phyloP scores from a whole-genome alignment of 2,797 vertebrate species.

The Tokudaia tokunoshimensis region DNA sequence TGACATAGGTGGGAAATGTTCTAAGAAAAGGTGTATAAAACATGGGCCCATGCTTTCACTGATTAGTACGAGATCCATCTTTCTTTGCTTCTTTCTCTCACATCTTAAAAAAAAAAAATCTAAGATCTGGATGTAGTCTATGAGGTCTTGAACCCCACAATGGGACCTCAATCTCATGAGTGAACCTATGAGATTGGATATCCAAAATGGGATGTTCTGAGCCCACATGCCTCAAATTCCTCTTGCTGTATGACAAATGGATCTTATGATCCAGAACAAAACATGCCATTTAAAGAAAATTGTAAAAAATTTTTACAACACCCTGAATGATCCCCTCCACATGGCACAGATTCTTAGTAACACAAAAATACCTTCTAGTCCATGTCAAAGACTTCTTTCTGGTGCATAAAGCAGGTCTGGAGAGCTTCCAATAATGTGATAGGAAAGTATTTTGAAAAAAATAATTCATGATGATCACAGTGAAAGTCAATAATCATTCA shows the following conservation, averaged over 20 bases:
- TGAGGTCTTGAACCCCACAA: background rate
- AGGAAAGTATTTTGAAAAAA: constrained; percentile 8
- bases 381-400: background rate
- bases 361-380: background rate
- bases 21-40: background rate
- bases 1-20: background rate
- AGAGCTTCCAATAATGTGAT: background rate
- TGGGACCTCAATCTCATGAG: background rate
- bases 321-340: background rate
- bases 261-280: background rate
- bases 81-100: background rate
- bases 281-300: background rate
- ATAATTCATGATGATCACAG: background rate
- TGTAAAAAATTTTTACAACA: background rate
- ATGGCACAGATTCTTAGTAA: background rate
- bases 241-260: background rate
- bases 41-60: background rate
- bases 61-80: background rate
- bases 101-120: background rate
- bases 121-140: background rate
- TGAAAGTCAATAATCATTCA: background rate
- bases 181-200: background rate
- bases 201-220: background rate
- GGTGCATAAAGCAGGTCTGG: background rate
- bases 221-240: background rate